Evolutionary conservation across 2,888 invertebrate genomes (phyloP).

Genomic region (Drosophila fungiperda): DNA sequence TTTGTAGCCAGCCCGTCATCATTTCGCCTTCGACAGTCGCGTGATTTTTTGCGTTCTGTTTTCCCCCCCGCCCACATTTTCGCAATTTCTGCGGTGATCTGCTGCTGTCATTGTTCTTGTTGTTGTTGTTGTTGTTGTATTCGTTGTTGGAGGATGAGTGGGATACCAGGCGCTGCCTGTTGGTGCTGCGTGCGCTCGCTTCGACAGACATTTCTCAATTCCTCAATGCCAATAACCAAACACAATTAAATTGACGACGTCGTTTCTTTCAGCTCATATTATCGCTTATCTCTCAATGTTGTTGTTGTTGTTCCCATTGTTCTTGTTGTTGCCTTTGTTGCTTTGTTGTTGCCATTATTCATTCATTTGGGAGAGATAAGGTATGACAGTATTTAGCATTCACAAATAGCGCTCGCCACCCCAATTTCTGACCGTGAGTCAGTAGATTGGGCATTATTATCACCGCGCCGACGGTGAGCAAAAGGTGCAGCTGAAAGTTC

Average conservation of each 20-base stretch:
- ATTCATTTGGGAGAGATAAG: constrained; percentile 34
- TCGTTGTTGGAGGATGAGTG: constrained; percentile 9
- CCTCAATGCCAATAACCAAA: constrained; percentile 20
- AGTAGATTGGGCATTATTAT: constrained; percentile 11
- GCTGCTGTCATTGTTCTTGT: constrained; percentile 2
- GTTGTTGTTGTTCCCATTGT: not conserved
- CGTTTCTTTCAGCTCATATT: constrained; percentile 20
- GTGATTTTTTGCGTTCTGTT: not conserved
- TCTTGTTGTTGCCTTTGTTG: not conserved
- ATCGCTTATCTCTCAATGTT: constrained; percentile 34
- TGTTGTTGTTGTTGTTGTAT: constrained; percentile 1
- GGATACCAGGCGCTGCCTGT: constrained; percentile 19
- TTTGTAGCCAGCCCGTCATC: constrained; percentile 95
- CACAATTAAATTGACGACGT: constrained; percentile 28
- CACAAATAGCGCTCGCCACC: not conserved
- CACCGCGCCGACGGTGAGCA: constrained; percentile 1
- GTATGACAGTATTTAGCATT: constrained; percentile 30
- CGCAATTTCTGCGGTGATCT: constrained; percentile 28
- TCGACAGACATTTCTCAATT: constrained; percentile 49
- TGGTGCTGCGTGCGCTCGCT: constrained; percentile 10
- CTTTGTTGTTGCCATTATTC: not conserved
- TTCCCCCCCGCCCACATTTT: constrained; percentile 10
- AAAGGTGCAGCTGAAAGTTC: not conserved
- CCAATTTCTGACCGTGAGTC: constrained; percentile 1
- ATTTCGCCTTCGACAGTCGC: constrained; percentile 63